phyloP scores from a whole-genome alignment of 2,888 invertebrate genomes.

The Cheilosia scutellata region DNA sequence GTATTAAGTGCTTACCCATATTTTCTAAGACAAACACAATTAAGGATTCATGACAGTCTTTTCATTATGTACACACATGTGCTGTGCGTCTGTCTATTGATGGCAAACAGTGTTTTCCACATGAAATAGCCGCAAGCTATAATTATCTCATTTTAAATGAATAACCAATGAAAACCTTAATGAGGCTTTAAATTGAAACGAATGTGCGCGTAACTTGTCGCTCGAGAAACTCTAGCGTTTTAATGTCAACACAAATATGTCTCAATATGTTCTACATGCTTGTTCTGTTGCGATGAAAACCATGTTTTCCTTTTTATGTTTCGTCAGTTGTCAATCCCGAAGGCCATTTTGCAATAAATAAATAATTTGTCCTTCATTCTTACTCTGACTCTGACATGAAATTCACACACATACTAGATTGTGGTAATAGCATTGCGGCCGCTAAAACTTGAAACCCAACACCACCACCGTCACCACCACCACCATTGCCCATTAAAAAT shows the following conservation, averaged over 20 bases:
- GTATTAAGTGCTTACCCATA: slow-evolving; percentile 22
- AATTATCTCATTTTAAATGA: slow-evolving; percentile 69
- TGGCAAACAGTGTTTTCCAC: slow-evolving; percentile 14
- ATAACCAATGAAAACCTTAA: slow-evolving; percentile 64
- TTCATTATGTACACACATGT: neutral
- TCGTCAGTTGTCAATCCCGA: slow-evolving; percentile 52
- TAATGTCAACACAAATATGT: slow-evolving; percentile 27
- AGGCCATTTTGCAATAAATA: slow-evolving; percentile 66
- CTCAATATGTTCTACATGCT: slow-evolving; percentile 17
- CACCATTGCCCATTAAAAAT: slow-evolving; percentile 60
- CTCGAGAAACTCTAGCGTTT: slow-evolving; percentile 44
- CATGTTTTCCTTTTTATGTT: slow-evolving; percentile 45
- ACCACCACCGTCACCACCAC: slow-evolving; percentile 8
- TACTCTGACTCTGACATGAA: slow-evolving; percentile 32
- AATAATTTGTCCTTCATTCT: slow-evolving; percentile 66
- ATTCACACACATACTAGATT: slow-evolving; percentile 28
- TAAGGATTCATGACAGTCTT: slow-evolving; percentile 14
- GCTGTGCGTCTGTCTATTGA: neutral
- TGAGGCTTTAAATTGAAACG: slow-evolving; percentile 65
- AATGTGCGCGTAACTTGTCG: slow-evolving; percentile 41
- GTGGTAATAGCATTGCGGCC: slow-evolving; percentile 72
- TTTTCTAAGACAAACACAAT: slow-evolving; percentile 50
- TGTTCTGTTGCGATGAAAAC: slow-evolving; percentile 33
- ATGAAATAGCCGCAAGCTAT: slow-evolving; percentile 36
- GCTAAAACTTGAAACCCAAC: neutral